These are phyloP conservation scores for Fundulus diaphanus DNA, from an alignment of 2,797 vertebrate species.

Conservation along the genomic window DNA sequence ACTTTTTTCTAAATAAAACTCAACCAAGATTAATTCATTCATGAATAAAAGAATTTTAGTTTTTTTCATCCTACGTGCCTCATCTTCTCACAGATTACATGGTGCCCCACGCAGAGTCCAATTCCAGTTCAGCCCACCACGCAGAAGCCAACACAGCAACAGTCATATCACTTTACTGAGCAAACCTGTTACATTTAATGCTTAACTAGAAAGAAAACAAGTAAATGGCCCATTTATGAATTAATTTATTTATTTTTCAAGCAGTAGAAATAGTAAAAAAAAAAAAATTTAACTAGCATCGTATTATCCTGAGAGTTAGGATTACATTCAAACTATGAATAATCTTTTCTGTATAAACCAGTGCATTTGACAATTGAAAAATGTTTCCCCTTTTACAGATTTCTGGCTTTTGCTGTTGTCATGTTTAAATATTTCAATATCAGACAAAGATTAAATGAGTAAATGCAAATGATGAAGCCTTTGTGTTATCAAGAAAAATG, in stretches of 20 bases:
- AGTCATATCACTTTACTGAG: not conserved
- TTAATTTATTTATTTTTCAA: not conserved
- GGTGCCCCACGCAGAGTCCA: too few relatives aligned
- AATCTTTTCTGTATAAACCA: not conserved
- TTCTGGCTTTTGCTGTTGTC: not conserved
- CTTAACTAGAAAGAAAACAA: not conserved
- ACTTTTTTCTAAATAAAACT: slow-evolving; percentile 54
- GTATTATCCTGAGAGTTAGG: not conserved
- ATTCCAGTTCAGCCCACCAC: not conserved
- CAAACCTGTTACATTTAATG: not conserved
- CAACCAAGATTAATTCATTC: slow-evolving; percentile 35
- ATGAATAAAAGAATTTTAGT: slow-evolving; percentile 34
- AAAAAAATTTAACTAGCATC: not conserved
- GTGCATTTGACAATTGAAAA: not conserved
- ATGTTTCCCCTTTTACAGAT: not conserved
- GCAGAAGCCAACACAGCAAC: not conserved
- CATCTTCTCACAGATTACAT: not conserved
- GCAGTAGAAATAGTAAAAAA: too few relatives aligned
- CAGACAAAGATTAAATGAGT: not conserved
- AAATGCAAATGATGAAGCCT: too few relatives aligned
- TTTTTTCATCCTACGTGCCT: slow-evolving; percentile 27
- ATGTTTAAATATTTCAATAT: not conserved
- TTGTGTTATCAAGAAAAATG: too few relatives aligned
- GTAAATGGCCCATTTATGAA: not conserved
- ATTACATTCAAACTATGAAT: not conserved